phyloP scores from a whole-genome alignment of 2,113 vertebrate species.

The Pygoscelis adeliae region DNA sequence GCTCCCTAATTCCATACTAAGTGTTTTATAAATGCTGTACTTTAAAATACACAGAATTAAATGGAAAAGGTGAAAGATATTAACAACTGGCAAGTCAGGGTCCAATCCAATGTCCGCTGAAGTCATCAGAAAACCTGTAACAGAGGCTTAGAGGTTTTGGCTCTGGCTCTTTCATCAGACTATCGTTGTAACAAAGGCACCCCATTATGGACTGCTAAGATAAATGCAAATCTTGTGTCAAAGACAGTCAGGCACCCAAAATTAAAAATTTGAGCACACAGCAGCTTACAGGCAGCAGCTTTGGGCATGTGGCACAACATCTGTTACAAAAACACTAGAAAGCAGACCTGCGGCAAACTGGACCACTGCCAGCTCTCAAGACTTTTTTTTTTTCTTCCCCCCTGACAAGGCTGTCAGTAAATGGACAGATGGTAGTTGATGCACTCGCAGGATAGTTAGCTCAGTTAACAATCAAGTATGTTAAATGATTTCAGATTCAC shows the following conservation, averaged over 20 bases:
- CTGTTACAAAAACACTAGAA: slow-evolving; percentile 70
- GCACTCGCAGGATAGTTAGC: slow-evolving; percentile 35
- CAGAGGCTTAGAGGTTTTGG: neutral
- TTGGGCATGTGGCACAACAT: slow-evolving; percentile 72
- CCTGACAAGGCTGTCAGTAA: slow-evolving; percentile 67
- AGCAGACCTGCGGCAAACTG: slow-evolving; percentile 67
- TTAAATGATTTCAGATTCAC: slow-evolving; percentile 54
- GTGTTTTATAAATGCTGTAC: neutral
- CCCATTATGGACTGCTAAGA: neutral
- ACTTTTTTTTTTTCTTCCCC: neutral
- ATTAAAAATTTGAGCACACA: slow-evolving; percentile 42
- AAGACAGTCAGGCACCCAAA: neutral
- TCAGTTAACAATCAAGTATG: slow-evolving; percentile 59
- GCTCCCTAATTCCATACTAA: neutral
- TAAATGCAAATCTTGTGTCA: neutral
- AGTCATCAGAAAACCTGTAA: neutral
- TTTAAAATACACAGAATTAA: neutral
- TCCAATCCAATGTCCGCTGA: neutral
- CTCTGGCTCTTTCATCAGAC: neutral
- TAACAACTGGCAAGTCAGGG: neutral
- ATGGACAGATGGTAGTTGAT: slow-evolving; percentile 74
- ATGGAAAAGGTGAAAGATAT: neutral
- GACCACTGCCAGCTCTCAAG: slow-evolving; percentile 59
- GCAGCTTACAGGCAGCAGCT: slow-evolving; percentile 53
- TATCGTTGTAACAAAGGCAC: neutral